Conservation (phyloP, 2,113 vertebrate species). For the Rutilus rutilus region DNA sequence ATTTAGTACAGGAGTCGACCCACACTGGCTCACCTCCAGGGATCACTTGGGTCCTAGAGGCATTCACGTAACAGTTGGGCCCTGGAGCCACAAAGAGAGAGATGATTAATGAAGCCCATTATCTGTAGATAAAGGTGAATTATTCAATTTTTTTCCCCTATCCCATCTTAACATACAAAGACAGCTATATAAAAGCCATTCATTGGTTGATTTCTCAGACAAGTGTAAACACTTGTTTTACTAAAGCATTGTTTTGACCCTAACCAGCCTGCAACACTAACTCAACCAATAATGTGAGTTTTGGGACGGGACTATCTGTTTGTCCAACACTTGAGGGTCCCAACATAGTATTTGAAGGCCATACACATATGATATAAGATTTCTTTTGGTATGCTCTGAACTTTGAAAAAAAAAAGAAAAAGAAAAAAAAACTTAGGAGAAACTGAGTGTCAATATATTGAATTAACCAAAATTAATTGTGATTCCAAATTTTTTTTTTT, state of each 20-base stretch:
- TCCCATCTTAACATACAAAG: neutral
- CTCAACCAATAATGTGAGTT: conserved; percentile 4
- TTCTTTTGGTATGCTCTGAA: neutral
- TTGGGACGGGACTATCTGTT: neutral
- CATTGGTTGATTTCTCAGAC: neutral
- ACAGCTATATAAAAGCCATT: neutral
- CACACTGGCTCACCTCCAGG: conserved; percentile 78
- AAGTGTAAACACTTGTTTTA: neutral
- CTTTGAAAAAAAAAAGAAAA: no score
- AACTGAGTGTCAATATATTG: no score
- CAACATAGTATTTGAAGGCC: no score
- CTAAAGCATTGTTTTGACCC: neutral
- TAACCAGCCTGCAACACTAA: neutral
- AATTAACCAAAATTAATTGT: no score
- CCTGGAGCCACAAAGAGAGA: conserved; percentile 64
- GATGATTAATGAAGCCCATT: neutral
- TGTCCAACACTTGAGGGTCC: neutral
- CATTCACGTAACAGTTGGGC: conserved; percentile 81
- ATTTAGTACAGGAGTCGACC: conserved; percentile 83
- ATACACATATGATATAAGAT: neutral
- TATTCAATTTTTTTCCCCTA: neutral
- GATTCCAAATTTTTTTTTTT: no score
- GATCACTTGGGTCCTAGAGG: conserved; percentile 74
- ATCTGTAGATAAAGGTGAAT: neutral
- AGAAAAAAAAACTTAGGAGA: no score